These are phyloP conservation scores for Antechinus flavipes DNA, from an alignment of 2,113 vertebrate species.

Conservation along the genomic window DNA sequence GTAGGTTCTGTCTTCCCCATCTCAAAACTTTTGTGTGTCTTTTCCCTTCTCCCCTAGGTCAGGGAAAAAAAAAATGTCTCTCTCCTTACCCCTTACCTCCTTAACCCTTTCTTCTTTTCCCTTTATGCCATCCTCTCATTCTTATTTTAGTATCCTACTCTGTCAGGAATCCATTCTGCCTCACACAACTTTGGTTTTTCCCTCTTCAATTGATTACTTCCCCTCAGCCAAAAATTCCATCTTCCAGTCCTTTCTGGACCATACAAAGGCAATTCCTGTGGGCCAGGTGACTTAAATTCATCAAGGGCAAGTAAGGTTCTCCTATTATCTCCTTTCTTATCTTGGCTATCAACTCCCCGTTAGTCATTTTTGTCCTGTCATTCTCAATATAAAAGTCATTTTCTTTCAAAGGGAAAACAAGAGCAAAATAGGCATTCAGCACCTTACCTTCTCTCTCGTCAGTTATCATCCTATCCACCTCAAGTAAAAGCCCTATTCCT, in stretches of 20 bases:
- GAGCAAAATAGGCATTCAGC: not conserved
- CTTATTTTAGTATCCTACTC: not conserved
- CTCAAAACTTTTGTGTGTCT: not conserved
- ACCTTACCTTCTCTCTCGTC: not conserved
- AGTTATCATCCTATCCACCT: not conserved
- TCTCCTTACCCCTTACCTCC: not conserved
- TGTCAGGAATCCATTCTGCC: not conserved
- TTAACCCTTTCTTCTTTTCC: not conserved
- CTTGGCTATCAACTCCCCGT: not conserved
- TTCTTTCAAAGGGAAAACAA: not conserved
- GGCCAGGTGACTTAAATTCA: not conserved
- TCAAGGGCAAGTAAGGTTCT: not conserved
- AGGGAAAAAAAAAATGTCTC: not conserved
- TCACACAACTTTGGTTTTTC: not conserved
- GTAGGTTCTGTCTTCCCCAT: not conserved
- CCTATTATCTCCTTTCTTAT: not conserved
- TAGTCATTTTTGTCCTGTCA: not conserved
- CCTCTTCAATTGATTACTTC: not conserved
- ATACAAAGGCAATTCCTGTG: not conserved
- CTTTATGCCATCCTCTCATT: not conserved
- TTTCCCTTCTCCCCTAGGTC: not conserved
- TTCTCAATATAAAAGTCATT: not conserved
- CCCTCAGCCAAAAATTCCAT: not conserved
- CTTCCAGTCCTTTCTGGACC: not conserved
- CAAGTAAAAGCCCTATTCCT: not conserved